Base-by-base conservation (phyloP, 35 echinoderm and acorn worm species). In the Apostichopus parvimensis region DNA sequence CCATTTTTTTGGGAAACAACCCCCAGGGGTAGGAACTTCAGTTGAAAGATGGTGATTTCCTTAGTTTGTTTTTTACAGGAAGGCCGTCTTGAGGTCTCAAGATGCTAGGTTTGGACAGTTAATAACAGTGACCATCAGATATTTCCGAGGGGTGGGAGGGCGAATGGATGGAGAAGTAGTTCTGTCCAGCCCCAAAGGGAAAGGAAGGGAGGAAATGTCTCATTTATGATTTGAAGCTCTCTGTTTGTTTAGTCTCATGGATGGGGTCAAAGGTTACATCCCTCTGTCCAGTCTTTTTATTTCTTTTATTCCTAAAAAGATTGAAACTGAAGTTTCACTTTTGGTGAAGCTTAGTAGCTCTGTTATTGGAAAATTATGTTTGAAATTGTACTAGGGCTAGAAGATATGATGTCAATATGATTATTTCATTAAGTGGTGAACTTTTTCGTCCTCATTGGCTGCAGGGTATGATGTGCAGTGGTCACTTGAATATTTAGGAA, bases 161-260 rank as follows among this genome's bases (percentile, higher is more conserved):
- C 34, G 3, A 45, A 45, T 56, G 79, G 56, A 82, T n/a, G 56
- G 17, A 82, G 45, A 82, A 14, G 6, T 12, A 56, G 52, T 12
- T 8, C 53, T 13, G 20, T n/a, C 52, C 20, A 55, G 11, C 52
- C 25, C 56, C 52, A 53, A n/a, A 82, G 79, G 79, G 56, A 82
- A 56, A 45, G 79, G 79, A 82, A 82, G 18, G 20, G 2, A 82
- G 79, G 79, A 82, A 82, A 82, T 82, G 79, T 82, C 79, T 53
- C 78, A 80, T 80, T 80, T 25, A 80, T 68, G 64, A 14, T 80
- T 80, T 12, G 6, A 26, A 6, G 53, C 78, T 82, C 28, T 57
- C 79, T 82, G 79, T 82, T 55, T 82, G 79, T 82, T 4, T 55
- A 53, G 55, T 57, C 56, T 55, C 79, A 12, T 75, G 71, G 71